Percentiles rank a stretch among this genome's conserved stretches.
Evolutionary conservation across 2,113 vertebrate genomes (phyloP).

Genomic region (Phrynosoma platyrhinos): DNA sequence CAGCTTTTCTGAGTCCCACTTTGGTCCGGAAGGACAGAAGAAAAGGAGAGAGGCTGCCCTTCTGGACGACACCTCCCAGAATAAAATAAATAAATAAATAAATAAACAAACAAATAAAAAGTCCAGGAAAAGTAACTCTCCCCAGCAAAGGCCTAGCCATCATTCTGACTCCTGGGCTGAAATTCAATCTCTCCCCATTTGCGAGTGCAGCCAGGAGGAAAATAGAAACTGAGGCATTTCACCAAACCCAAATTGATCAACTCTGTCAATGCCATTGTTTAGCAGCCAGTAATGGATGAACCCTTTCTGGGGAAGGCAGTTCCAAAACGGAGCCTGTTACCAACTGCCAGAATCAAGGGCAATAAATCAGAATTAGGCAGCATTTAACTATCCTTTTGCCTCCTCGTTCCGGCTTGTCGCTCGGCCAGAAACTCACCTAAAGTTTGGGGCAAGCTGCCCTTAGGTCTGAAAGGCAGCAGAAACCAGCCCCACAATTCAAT

Average conservation of each 20-base stretch:
- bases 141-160: background rate
- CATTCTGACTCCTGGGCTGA: background rate
- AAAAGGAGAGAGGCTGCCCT: too few species aligned
- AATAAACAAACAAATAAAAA: too few species aligned
- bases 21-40: too few species aligned
- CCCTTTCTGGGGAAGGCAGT: too few species aligned
- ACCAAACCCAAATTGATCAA: background rate
- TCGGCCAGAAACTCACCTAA: too few species aligned
- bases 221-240: background rate
- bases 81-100: too few species aligned
- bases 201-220: slow-evolving; percentile 11
- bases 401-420: background rate
- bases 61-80: too few species aligned
- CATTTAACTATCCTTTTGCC: background rate
- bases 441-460: too few species aligned
- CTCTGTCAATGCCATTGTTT: slow-evolving; percentile 1
- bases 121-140: too few species aligned
- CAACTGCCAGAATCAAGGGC: background rate
- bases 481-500: too few species aligned
- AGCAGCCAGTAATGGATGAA: background rate
- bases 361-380: slow-evolving; percentile 7
- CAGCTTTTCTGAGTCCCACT: too few species aligned
- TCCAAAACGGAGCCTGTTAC: background rate
- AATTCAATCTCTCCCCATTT: background rate
- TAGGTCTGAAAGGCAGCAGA: too few species aligned